A percentile compares a stretch with the other conserved stretches of the same genome.
These are phyloP conservation scores for Siniperca chuatsi DNA, from an alignment of 2,113 vertebrate genomes.

Conservation along the genomic window DNA sequence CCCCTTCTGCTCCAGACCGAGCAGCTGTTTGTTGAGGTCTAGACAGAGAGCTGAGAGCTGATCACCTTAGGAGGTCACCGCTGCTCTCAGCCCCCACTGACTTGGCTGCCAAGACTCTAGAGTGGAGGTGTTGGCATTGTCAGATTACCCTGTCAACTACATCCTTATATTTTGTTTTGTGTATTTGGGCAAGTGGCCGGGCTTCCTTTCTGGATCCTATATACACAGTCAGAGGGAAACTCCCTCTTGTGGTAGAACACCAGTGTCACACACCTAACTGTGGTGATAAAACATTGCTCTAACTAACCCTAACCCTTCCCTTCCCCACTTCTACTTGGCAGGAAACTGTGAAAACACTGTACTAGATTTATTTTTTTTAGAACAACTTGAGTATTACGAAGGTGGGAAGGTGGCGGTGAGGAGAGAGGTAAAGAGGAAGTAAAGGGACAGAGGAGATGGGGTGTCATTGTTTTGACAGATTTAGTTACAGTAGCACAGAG, in stretches of 20 bases:
- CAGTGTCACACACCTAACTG: slow-evolving; percentile 25
- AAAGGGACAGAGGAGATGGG: slow-evolving; percentile 55
- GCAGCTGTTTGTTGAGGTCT: slow-evolving; percentile 76
- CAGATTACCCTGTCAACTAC: slow-evolving; percentile 63
- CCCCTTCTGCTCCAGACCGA: slow-evolving; percentile 58
- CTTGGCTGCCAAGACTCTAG: slow-evolving; percentile 55
- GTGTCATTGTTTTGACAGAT: slow-evolving; percentile 85
- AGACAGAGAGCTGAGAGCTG: slow-evolving; percentile 67
- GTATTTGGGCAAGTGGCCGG: slow-evolving; percentile 33
- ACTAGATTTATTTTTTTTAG: slow-evolving; percentile 24
- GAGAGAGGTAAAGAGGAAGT: slow-evolving; percentile 52
- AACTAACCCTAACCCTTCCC: slow-evolving; percentile 11
- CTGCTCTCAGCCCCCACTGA: slow-evolving; percentile 42
- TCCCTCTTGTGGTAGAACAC: slow-evolving; percentile 78
- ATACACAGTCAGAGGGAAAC: slow-evolving; percentile 48
- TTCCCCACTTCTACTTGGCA: neutral
- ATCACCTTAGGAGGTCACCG: slow-evolving; percentile 77
- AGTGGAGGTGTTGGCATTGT: slow-evolving; percentile 61
- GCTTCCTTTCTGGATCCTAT: slow-evolving; percentile 29
- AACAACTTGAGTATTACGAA: slow-evolving; percentile 7
- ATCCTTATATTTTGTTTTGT: slow-evolving; percentile 65
- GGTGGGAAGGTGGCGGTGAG: slow-evolving; percentile 6
- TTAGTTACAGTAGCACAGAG: slow-evolving; percentile 85
- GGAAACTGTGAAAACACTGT: neutral
- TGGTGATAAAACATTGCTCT: slow-evolving; percentile 32